Conservation (phyloP, 1,140 invertebrate species). For the Bombus cullumanus region DNA sequence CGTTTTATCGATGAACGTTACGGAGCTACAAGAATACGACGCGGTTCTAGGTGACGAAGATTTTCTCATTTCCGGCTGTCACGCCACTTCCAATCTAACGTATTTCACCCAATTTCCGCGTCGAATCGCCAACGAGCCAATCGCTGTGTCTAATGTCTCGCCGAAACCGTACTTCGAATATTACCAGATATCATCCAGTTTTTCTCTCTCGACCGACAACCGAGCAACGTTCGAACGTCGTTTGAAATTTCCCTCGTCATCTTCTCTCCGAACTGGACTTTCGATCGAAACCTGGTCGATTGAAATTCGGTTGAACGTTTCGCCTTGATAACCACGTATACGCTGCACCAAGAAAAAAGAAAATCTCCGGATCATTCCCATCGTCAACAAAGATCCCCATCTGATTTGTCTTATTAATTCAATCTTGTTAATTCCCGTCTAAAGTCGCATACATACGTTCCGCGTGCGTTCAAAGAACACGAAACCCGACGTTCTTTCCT, state of each 20-base stretch:
- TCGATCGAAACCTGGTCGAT: no score
- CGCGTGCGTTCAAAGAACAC: no score
- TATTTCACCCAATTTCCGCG: conserved; percentile 71
- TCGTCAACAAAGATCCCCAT: accelerated
- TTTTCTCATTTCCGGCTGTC: conserved; percentile 69
- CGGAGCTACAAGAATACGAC: background rate
- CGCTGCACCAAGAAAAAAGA: no score
- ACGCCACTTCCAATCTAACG: conserved; percentile 60
- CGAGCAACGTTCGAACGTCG: no score
- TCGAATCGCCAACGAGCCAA: conserved; percentile 57
- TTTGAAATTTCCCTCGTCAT: no score
- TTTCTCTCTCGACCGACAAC: background rate
- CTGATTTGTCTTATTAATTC: no score
- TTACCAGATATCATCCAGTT: background rate
- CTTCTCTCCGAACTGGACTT: no score
- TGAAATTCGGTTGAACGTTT: no score
- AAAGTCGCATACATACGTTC: accelerated
- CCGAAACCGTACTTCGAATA: conserved; percentile 43
- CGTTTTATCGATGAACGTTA: no score
- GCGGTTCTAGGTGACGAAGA: conserved; percentile 32
- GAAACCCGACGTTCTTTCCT: no score
- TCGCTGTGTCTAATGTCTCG: conserved; percentile 38
- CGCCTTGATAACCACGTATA: no score
- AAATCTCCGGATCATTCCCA: no score
- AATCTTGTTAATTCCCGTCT: accelerated